Evolutionary conservation across 1,140 invertebrate genomes (phyloP).

Genomic region (Drosophila bocki): DNA sequence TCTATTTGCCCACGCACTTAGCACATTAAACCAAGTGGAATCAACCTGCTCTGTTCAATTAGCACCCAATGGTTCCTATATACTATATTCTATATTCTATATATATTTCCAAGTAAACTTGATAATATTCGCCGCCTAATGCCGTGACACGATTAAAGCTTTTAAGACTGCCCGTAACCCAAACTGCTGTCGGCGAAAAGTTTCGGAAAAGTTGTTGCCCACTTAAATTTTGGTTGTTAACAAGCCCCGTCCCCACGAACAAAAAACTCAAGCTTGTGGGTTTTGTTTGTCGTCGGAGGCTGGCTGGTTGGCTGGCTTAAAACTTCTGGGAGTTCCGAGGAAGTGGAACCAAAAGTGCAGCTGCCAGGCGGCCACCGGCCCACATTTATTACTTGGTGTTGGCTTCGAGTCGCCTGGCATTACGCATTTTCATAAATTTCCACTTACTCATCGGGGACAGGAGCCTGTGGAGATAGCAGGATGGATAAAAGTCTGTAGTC

Average conservation of each 20-base stretch:
- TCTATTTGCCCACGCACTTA: conserved; percentile 7
- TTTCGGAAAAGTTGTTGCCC: conserved; percentile 71
- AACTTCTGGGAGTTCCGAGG: conserved; percentile 54
- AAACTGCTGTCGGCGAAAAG: conserved; percentile 69
- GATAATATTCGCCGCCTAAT: conserved; percentile 55
- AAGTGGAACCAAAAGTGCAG: conserved; percentile 56
- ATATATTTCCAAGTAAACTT: conserved; percentile 39
- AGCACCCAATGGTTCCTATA: conserved; percentile 25
- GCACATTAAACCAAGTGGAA: conserved; percentile 5
- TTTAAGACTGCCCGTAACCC: conserved; percentile 33
- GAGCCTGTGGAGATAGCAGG: background rate
- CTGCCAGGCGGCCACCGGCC: conserved; percentile 35
- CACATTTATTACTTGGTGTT: conserved; percentile 54
- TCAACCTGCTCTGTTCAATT: conserved; percentile 22
- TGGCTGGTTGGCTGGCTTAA: conserved; percentile 42
- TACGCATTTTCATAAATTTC: conserved; percentile 80
- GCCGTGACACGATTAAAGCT: conserved; percentile 64
- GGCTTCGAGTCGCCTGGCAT: conserved; percentile 34
- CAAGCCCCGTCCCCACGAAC: conserved; percentile 32
- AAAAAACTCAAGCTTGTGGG: conserved; percentile 30
- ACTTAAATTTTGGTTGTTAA: conserved; percentile 79
- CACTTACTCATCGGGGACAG: conserved; percentile 70
- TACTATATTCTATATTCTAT: background rate
- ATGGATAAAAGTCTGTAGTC: conserved; percentile 8
- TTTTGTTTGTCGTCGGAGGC: conserved; percentile 24